These are phyloP conservation scores for Python bivittatus DNA, from an alignment of 2,113 vertebrate genomes.

Conservation along the genomic window DNA sequence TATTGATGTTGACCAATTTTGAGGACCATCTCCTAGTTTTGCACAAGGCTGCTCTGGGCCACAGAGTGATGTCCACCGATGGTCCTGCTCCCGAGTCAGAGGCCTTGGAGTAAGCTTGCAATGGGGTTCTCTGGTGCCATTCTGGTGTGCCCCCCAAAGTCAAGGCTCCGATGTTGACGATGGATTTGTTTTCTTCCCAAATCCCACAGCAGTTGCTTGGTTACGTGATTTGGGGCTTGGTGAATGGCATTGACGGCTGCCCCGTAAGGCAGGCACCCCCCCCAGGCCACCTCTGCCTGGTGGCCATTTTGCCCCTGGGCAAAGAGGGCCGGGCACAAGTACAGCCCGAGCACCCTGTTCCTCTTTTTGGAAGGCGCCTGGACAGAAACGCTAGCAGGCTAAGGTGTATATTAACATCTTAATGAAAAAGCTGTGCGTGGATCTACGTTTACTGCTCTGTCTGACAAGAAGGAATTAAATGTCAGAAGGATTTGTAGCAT, in stretches of 20 bases:
- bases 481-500: constrained; percentile 93
- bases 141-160: not conserved
- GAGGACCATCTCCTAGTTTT: not conserved
- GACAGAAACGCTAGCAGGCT: constrained; percentile 54
- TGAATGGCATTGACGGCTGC: not conserved
- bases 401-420: constrained; percentile 86
- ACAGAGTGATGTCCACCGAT: not conserved
- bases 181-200: not conserved
- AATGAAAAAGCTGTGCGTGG: constrained; percentile 87
- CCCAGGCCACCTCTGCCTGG: not conserved
- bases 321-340: not conserved
- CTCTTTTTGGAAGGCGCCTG: constrained; percentile 20
- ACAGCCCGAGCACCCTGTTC: not conserved
- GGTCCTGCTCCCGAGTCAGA: not conserved
- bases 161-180: not conserved
- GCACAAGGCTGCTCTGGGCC: not conserved
- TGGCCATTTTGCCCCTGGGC: not conserved
- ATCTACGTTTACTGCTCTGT: constrained; percentile 78
- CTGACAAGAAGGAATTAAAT: constrained; percentile 92
- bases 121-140: not conserved
- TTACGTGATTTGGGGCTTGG: not conserved
- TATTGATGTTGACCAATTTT: not conserved
- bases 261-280: not conserved
- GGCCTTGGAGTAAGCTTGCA: not conserved
- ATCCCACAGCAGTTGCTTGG: not conserved